Base-by-base conservation (phyloP, 1,140 invertebrate species). In the Cyclina sinensis region DNA sequence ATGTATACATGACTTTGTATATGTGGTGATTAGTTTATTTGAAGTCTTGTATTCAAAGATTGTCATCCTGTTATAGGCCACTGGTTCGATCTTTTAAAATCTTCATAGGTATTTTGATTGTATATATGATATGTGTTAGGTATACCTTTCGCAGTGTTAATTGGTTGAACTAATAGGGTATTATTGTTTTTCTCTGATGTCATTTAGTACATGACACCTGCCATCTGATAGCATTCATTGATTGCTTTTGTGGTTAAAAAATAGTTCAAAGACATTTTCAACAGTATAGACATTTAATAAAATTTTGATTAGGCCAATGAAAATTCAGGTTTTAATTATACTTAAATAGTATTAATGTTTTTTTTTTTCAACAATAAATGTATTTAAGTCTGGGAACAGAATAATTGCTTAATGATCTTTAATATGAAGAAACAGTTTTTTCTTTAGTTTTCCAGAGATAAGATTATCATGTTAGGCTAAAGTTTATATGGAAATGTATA, bases 131-230 rank as follows among this genome's bases (percentile, higher is more conserved):
- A 18, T 57, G 5, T 62, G 7, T 62, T 62, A 27, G n/a, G 24
- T 27, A 27, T 43, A 62, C n/a, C 27, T 9, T 62, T 62, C 27
- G 18, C 51, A 54, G 51, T 54, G 51, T 54, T 11, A 54, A 54
- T 54, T 7, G 51, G 21, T 54, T 18, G 7, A 62, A n/a, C 57
- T 62, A 27, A 62, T 27, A 21, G 57, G 57, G 24, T 62, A 54
- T 14, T n/a, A 74, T 74, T 74, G 70, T 74, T 74, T n/a, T 43
- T 74, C 37, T 48, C 0, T n/a, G 39, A 46, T 74, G 70, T 74
- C 70, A 74, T 43, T 1, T 11, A 46, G 70, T 74, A 48, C 70
- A 46, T 74, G 70, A 74, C 70, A 74, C 70, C 70, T 74, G 70
- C 48, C 70, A 74, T 24, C 0, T 27, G 39, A 74, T 48, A 48